Evolutionary conservation across 2,113 vertebrate genomes (phyloP), one percentile per base, ranked within the genome.

Genomic region (Rhinichthys klamathensis): DNA sequence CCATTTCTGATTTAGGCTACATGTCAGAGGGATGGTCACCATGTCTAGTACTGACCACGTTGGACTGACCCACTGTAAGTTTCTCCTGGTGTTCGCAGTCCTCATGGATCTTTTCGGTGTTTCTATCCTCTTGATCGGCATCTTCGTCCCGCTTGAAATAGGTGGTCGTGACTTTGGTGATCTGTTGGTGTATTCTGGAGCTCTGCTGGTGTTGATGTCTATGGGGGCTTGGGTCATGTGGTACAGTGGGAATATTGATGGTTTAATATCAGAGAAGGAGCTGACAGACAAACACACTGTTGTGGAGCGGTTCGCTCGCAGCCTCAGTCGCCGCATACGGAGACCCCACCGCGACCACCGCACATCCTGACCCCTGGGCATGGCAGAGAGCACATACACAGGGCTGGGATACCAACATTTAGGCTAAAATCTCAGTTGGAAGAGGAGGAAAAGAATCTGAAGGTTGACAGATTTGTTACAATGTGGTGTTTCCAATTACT

Each of bases 161-260:
- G 88, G 92, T 10, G 96, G 96, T 38, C 90, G 88, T 38, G 96
- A 97, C 91, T 97, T 97, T 88, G 96, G 96, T 32, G 97, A 98
- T 91, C 89, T 98, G 70, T 91, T 97, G 75, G 95, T 97, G 84
- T 98, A 98, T 91, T 91, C 95, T 0, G 96, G 96, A 3, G 95
- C 95, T 32, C 92, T 97, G 80, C 92, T 97, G 54, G 93, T 97
- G 32, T 92, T 97, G 35, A 41, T 96, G 85, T 97, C 97, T 74
- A 90, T 97, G 86, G 94, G 94, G 0, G 95, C 96, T 76, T 98
- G 97, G 97, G 95, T 97, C 69, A 92, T 97, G 92, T 98, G 97
- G 97, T 98, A 98, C 93, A 97, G 96, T 0, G 97, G 97, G 84
- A 98, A 98, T 87, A 96, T 97, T 7, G 96, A 97, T 88, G 94